Percentiles rank a stretch among this genome's conserved stretches.
These are phyloP conservation scores for Nixonia krombeini DNA, from an alignment of 1,140 invertebrate genomes.

Conservation along the genomic window DNA sequence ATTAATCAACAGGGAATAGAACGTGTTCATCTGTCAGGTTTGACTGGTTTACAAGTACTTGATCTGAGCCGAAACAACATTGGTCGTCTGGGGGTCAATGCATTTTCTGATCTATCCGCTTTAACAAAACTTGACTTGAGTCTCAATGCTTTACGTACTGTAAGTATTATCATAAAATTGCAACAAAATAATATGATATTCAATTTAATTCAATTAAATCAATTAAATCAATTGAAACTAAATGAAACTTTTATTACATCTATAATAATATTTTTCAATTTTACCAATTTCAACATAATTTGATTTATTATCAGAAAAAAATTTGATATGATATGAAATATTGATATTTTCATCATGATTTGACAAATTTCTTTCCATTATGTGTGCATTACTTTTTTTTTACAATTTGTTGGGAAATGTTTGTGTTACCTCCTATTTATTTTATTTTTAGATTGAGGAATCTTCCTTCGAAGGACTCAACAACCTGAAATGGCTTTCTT, in stretches of 20 bases:
- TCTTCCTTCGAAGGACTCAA: slow-evolving; percentile 86
- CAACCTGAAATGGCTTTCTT: slow-evolving; percentile 82
- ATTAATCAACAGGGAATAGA: slow-evolving; percentile 75
- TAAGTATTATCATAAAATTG: slow-evolving; percentile 69
- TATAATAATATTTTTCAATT: too few species aligned
- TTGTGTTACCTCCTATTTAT: background rate
- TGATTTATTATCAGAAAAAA: too few species aligned
- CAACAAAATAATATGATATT: background rate
- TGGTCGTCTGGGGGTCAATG: slow-evolving; percentile 82
- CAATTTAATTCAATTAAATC: too few species aligned
- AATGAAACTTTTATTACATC: background rate
- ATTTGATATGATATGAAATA: too few species aligned
- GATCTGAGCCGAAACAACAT: slow-evolving; percentile 90
- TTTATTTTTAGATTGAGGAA: slow-evolving; percentile 82
- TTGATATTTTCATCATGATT: too few species aligned
- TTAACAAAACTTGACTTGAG: slow-evolving; percentile 85
- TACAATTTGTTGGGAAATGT: background rate
- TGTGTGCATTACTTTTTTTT: too few species aligned
- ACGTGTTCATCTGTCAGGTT: slow-evolving; percentile 77
- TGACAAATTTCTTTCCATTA: too few species aligned
- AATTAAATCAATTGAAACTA: background rate
- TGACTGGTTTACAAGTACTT: slow-evolving; percentile 80
- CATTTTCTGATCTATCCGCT: slow-evolving; percentile 80
- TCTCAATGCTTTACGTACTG: slow-evolving; percentile 87
- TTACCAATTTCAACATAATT: too few species aligned